Conservation (phyloP, 2,797 vertebrate species). For the Diglossa cyanea region DNA sequence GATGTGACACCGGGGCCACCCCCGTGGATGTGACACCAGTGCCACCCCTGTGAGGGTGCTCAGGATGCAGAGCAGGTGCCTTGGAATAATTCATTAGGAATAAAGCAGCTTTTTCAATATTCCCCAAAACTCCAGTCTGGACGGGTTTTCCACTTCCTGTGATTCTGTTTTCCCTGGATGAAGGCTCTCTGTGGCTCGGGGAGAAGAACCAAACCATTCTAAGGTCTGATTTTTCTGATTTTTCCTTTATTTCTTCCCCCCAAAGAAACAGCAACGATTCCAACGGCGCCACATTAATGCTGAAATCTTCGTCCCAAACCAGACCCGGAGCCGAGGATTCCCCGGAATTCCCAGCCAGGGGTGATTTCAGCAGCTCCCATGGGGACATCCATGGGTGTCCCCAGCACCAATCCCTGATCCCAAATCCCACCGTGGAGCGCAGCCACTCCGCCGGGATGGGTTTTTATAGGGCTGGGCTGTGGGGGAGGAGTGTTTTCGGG, state of each 20-base stretch:
- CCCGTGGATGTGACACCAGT: no score
- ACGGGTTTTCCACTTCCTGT: no score
- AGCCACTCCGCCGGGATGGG: accelerated
- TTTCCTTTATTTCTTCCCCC: not conserved
- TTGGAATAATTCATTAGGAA: no score
- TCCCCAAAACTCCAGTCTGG: no score
- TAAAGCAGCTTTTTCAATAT: no score
- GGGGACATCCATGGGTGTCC: accelerated
- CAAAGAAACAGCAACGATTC: not conserved
- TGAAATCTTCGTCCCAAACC: not conserved
- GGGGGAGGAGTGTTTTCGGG: not conserved
- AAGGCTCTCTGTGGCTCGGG: no score
- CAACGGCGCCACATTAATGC: not conserved
- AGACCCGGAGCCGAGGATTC: not conserved
- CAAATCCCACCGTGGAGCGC: not conserved
- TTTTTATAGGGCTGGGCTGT: not conserved
- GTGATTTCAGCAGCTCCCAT: not conserved
- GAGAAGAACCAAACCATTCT: not conserved
- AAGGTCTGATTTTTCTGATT: not conserved
- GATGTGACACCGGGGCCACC: no score
- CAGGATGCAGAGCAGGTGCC: no score
- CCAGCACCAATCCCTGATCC: accelerated
- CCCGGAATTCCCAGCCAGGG: not conserved
- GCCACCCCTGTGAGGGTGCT: no score
- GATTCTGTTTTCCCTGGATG: no score